These are phyloP conservation scores for Miniopterus natalensis DNA, from an alignment of 2,113 vertebrate genomes.

Conservation along the genomic window DNA sequence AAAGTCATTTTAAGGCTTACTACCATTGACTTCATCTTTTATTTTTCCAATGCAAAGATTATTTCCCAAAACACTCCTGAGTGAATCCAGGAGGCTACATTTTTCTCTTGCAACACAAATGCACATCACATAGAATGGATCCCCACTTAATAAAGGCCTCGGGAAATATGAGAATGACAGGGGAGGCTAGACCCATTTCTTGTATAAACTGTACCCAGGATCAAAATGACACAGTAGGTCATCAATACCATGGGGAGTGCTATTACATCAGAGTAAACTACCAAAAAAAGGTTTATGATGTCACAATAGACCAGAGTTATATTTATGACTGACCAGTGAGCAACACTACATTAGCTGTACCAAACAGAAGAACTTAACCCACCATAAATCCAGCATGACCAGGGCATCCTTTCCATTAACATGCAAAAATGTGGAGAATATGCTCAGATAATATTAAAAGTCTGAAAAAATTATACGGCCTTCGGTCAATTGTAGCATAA, in stretches of 20 bases:
- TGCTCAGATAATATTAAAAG: conserved; percentile 9
- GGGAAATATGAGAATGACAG: neutral
- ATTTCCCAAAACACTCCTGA: neutral
- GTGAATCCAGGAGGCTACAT: neutral
- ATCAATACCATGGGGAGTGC: neutral
- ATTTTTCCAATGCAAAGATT: neutral
- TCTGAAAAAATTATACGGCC: neutral
- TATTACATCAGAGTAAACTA: neutral
- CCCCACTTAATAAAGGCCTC: neutral
- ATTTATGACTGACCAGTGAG: neutral
- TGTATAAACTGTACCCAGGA: neutral
- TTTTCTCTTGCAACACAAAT: neutral
- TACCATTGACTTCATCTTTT: neutral
- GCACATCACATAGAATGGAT: neutral
- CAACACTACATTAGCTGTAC: neutral
- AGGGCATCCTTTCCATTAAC: neutral
- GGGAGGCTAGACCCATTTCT: neutral
- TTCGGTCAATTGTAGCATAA: neutral
- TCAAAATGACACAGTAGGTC: neutral
- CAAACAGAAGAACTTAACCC: neutral
- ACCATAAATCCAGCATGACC: neutral
- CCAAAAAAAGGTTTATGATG: neutral
- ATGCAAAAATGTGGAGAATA: neutral
- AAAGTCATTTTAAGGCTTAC: neutral
- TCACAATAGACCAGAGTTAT: neutral